Base-by-base conservation (phyloP, 2,888 invertebrate species). In the Baccha elongata region DNA sequence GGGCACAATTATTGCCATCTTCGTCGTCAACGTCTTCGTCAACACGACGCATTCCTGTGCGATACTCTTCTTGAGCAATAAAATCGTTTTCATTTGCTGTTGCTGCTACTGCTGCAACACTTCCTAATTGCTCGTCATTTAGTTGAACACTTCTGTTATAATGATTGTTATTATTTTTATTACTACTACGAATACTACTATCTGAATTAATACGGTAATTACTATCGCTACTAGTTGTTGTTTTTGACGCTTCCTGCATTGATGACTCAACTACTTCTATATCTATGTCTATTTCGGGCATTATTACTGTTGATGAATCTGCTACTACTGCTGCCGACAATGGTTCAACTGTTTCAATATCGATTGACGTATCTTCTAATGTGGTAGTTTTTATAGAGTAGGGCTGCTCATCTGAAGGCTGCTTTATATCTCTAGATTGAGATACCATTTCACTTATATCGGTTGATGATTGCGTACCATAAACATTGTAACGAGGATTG, bases 31-130 rank as follows among this genome's bases (percentile, higher is more conserved):
- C 84, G 64, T 87, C 85, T 11, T 87, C 86, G 19, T 86, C 81
- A 40, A 87, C 86, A 29, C 85, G 78, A 62, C 88, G 87, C 52
- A 88, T 79, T 8, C 89, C 89, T 42, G 86, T 88, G 73, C 84
- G 86, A 83, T 88, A 87, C 71, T 89, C 88, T 71, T 85, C 79
- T n/a, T 79, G 81, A 52, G 85, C 67, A 40, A 81, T 44, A 19
- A 78, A 32, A 65, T 50, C 23, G 55, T 23, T 48, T 17, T 11
- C 7, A 42, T 42, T 26, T 48, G 5, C 23, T 23, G 1, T 23
- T 19, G 4, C 19, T n/a, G n/a, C n/a, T 17, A 60, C 52, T 48
- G 26, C 21, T 65, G 42, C 13, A 15, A 13, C 23, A 8, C 19
- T 29, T 76, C 37, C 23, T 60, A 21, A 19, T 21, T 19, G 26